These are phyloP conservation scores for Sardinella longiceps DNA, from an alignment of 2,797 vertebrate genomes.

Conservation along the genomic window DNA sequence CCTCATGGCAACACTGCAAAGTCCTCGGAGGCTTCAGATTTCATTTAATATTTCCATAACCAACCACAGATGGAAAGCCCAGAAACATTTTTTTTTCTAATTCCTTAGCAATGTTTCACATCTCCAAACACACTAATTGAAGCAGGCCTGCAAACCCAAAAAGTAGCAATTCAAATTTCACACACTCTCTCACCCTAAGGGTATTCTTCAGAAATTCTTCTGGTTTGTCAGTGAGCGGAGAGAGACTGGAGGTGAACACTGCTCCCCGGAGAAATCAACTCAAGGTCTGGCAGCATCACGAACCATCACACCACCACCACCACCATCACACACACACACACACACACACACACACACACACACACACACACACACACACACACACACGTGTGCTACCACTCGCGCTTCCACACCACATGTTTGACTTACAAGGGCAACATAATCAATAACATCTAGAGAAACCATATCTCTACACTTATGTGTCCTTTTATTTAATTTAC, in stretches of 20 bases:
- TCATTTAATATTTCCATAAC: neutral
- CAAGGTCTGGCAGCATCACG: neutral
- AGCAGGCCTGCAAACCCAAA: neutral
- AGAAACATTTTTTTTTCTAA: neutral
- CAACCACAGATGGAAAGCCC: neutral
- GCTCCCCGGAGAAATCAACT: neutral
- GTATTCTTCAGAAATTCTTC: neutral
- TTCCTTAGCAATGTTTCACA: neutral
- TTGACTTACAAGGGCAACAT: neutral
- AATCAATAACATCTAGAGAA: slow-evolving; percentile 20
- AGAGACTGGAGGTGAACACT: neutral
- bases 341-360: too few relatives aligned
- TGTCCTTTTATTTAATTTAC: neutral
- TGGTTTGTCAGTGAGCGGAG: neutral
- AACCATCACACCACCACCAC: neutral
- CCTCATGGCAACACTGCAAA: neutral
- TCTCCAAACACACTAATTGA: slow-evolving; percentile 18
- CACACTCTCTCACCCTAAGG: neutral
- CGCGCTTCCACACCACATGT: neutral
- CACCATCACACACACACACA: too few relatives aligned
- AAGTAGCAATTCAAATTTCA: neutral
- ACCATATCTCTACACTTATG: neutral
- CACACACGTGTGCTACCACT: neutral
- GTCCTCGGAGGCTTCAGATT: neutral
- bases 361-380: too few relatives aligned